Base-by-base conservation (phyloP, 2,888 invertebrate species). In the Mythimna albipuncta region DNA sequence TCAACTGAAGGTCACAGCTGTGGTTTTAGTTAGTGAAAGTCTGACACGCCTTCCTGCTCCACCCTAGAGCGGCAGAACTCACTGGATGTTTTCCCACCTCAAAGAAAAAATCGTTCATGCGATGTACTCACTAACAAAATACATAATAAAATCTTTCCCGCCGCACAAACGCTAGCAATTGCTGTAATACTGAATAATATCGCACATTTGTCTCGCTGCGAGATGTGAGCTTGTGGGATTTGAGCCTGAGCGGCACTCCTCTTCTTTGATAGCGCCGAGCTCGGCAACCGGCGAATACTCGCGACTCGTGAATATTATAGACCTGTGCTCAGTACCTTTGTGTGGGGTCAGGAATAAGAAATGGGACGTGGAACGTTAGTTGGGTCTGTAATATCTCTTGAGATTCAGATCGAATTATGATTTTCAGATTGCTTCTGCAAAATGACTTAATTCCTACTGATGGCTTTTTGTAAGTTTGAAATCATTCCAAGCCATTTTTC, bases 141-240 rank as follows among this genome's bases (percentile, higher is more conserved):
- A 59, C 16, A 41, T n/a, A 64, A 62, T 35, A 69, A 52, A 64
- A 55, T 62, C 38, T 59, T n/a, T 5, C 10, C 10, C 13, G 21
- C 38, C 13, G 52, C 16, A 66, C 70, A 71, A 75, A 67, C 32
- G 64, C 54, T 21, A 74, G 70, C 62, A 65, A 66, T 78, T 59
- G 70, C 55, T 50, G 65, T 82, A 71, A 82, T 81, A 69, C 75
- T 66, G 70, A 81, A 71, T 82, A 69, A 82, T 81, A 66, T 69
- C 62, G 0, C 55, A 57, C 79, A 71, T 81, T 71, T 52, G 75
- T 82, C 82, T 81, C 55, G 26, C 21, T 50, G 38, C 4, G 44
- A 35, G 62, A 35, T 13, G 26, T 11, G 59, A 57, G 54, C 62
- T 64, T 9, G 52, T 38, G 72, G 50, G 65, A 35, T 11, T 54